Base-by-base conservation (phyloP, 2,113 vertebrate species). In the Hassar affinis region DNA sequence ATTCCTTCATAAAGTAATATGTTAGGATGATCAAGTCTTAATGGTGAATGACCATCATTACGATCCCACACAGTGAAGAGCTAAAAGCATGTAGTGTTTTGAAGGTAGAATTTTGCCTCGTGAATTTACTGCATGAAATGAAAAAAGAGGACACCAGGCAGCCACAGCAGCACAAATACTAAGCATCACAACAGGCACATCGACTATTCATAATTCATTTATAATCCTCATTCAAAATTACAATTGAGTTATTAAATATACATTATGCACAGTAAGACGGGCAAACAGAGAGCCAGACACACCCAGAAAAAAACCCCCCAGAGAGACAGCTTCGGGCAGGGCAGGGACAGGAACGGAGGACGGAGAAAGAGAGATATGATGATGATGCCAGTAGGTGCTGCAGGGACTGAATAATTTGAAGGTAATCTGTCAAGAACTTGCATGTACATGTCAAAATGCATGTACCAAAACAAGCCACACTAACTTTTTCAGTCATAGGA, bases 201-300 rank as follows among this genome's bases (percentile, higher is more conserved):
- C 85, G 85, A 80, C 87, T 86, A 88, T 88, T 86, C 83, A 88
- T 88, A 78, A 88, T 86, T 88, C 78, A 86, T 88, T n/a, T 72
- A 78, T 83, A 83, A 83, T 57, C 77, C 80, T 86, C 87, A 86
- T 88, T 88, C 77, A 83, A 85, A 83, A 88, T 85, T 86, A 88
- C 87, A 85, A 86, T 86, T 86, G 85, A 78, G 56, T 85, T 85
- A 85, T 88, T 74, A 88, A 88, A 86, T 86, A 88, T 86, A 74
- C 64, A 88, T 85, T 64, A 78, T 61, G 76, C 51, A 64, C 57
- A 66, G 82, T 81, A 69, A 84, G 84, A 72, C 7, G 61, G 59
- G 69, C 62, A 9, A 30, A 54, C 1, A 49, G 22, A 52, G 17
- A 5, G 3, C 11, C 71, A 38, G 74, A 81, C 45, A 84, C 66